Evolutionary conservation across 92 coral and sea anemone genomes (phyloP).

Genomic region (Hydrozoanthus gracilis): DNA sequence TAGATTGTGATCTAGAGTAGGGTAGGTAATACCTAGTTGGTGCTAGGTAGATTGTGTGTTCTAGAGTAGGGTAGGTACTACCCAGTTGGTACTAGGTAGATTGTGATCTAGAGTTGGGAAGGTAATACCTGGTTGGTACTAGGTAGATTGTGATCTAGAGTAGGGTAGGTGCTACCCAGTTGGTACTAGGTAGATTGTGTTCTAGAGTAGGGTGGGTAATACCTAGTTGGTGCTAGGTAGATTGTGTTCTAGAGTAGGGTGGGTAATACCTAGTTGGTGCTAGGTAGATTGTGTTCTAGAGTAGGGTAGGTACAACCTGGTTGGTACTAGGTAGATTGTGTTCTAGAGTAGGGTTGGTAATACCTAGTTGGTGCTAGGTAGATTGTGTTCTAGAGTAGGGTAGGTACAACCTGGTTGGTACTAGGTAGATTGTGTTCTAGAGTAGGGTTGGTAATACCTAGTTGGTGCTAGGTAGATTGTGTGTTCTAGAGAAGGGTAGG

Average conservation of each 20-base stretch:
- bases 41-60: background rate
- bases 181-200: too few relatives aligned
- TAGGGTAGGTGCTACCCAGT: background rate
- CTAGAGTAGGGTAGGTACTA: background rate
- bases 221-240: too few relatives aligned
- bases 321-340: background rate
- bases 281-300: background rate
- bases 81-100: background rate
- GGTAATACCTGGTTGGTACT: too few relatives aligned
- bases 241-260: background rate
- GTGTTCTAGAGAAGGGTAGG: too few relatives aligned
- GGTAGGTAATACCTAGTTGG: background rate
- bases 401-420: background rate
- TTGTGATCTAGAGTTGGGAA: background rate
- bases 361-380: background rate
- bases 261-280: background rate
- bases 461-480: background rate
- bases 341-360: background rate
- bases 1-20: background rate
- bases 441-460: background rate
- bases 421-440: background rate
- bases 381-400: background rate
- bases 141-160: background rate
- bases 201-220: background rate
- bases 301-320: too few relatives aligned